Evolutionary conservation across 2,888 invertebrate species (phyloP).

Genomic region (Drosophila tripunctata): DNA sequence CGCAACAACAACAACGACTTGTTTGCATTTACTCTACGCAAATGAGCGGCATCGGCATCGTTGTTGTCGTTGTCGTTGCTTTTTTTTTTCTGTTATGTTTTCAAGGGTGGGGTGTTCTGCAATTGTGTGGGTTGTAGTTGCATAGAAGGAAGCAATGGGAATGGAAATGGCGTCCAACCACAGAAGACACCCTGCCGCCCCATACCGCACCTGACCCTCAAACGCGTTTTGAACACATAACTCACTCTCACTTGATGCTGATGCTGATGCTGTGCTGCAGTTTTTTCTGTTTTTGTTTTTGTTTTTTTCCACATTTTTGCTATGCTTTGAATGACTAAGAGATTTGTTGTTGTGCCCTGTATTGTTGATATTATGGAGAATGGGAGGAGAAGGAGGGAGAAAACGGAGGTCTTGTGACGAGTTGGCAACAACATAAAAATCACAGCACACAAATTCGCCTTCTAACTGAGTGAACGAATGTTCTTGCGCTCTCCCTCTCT

Average conservation of each 20-base stretch:
- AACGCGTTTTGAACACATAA: conserved; percentile 48
- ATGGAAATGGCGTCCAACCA: conserved; percentile 11
- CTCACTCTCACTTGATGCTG: conserved; percentile 71
- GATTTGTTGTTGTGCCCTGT: conserved; percentile 38
- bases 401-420: conserved; percentile 53
- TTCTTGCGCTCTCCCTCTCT: conserved; percentile 16
- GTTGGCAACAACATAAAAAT: conserved; percentile 76
- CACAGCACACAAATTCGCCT: conserved; percentile 67
- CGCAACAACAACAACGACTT: conserved; percentile 67
- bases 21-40: conserved; percentile 77
- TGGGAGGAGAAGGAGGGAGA: conserved; percentile 45
- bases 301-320: conserved; percentile 15
- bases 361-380: conserved; percentile 45
- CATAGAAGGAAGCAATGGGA: not conserved
- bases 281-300: conserved; percentile 26
- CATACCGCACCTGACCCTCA: too few species aligned
- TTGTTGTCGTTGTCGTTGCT: too few species aligned
- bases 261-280: conserved; percentile 45
- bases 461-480: conserved; percentile 56
- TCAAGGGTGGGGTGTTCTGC: conserved; percentile 47
- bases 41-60: conserved; percentile 68
- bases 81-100: conserved; percentile 37
- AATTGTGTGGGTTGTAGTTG: conserved; percentile 13
- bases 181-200: conserved; percentile 8
- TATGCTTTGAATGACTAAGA: conserved; percentile 69